Conservation (phyloP, 2,888 invertebrate genomes). For the Megaustenia siamemsis region DNA sequence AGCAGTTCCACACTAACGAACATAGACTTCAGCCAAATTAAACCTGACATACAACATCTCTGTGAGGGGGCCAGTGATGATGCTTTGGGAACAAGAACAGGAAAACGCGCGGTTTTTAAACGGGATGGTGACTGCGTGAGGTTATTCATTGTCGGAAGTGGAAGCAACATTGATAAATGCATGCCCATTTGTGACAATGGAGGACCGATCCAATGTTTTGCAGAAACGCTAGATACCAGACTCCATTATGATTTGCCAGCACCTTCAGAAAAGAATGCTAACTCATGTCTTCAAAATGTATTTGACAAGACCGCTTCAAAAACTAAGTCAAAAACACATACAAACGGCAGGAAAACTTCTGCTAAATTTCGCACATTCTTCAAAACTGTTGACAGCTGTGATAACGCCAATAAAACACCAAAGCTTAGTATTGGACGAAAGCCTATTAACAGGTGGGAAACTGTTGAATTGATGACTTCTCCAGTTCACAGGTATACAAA, state of each 20-base stretch:
- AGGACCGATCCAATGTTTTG: not conserved
- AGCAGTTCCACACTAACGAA: no score
- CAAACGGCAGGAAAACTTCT: not conserved
- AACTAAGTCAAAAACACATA: not conserved
- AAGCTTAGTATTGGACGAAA: not conserved
- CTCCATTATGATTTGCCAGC: not conserved
- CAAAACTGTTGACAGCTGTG: not conserved
- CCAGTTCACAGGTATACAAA: not conserved
- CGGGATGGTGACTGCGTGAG: constrained; percentile 39
- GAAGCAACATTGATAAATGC: not conserved
- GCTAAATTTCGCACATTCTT: not conserved
- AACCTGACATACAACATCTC: not conserved
- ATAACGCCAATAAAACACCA: not conserved
- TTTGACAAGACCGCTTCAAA: not conserved
- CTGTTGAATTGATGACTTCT: not conserved
- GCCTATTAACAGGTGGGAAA: constrained; percentile 42
- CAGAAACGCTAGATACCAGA: not conserved
- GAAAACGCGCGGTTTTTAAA: constrained; percentile 34
- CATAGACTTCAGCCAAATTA: not conserved
- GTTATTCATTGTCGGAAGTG: constrained; percentile 11
- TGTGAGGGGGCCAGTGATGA: not conserved
- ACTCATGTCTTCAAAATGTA: not conserved
- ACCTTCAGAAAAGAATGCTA: not conserved
- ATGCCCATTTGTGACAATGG: not conserved
- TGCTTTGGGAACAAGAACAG: not conserved